Base-by-base conservation (phyloP, 2,113 vertebrate species). In the Ceratotherium simum region DNA sequence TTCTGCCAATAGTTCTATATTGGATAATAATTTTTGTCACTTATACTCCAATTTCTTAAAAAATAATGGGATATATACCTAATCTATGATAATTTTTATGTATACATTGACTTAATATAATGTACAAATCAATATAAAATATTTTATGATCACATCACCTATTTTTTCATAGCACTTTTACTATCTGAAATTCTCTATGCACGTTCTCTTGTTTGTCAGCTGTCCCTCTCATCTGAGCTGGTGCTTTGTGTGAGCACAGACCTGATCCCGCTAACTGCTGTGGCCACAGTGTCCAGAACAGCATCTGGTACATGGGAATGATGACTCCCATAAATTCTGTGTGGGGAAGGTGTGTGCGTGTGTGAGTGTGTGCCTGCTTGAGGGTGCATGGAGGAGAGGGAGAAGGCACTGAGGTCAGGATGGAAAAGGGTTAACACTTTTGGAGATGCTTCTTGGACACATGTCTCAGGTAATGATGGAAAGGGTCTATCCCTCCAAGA, bases 11-110 rank as follows among this genome's bases (percentile, higher is more conserved):
- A 80, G 31, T 89, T 85, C 65, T 70, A 33, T 60, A 76, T 56
- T 95, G 58, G 11, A 10, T 86, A 67, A 93, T 96, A 70, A 60
- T 87, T 96, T 97, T 95, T 97, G 67, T 62, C 33, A 88, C 31
- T 73, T 51, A 60, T 8, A 58, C 9, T 73, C 73, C 21, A 83
- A 82, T 86, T 90, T 91, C 81, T 93, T 89, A 91, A 91, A 84
- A 39, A 1, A 67, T 93, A 78, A 93, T 85, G 39, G 39, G n/a
- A 79, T 69, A n/a, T 72, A n/a, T 81, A 60, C n/a, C 21, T 90
- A 86, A 25, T 60, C 54, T 75, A 39, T 67, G 54, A 92, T 78
- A 42, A 67, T 67, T 92, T 51, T 95, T 36, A 54, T 83, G 39
- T 69, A 67, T n/a, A 85, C 73, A 42, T 27, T 64, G 8, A 81